phyloP scores from a whole-genome alignment of 1,140 invertebrate genomes.

The Drosophila mauritiana region DNA sequence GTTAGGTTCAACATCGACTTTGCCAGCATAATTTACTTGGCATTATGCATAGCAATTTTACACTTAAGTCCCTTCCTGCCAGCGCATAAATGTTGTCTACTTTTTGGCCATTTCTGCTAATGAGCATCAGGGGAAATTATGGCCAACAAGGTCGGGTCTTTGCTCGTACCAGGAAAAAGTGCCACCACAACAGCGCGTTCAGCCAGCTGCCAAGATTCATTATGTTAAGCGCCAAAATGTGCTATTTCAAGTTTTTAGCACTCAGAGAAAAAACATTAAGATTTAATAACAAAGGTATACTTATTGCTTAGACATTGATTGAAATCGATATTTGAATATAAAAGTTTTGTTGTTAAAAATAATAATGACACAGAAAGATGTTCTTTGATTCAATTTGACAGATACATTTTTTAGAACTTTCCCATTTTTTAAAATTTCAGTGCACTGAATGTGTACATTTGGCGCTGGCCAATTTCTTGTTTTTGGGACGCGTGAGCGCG shows the following conservation, averaged over 20 bases:
- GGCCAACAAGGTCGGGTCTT: constrained; percentile 31
- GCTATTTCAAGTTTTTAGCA: constrained; percentile 9
- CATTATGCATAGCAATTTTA: constrained; percentile 73
- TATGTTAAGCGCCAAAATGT: constrained; percentile 64
- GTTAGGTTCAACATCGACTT: neutral
- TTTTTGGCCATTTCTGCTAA: constrained; percentile 45
- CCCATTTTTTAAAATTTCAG: neutral
- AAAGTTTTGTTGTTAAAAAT: no score
- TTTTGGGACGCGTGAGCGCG: constrained; percentile 70
- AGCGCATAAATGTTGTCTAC: constrained; percentile 61
- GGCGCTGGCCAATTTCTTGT: constrained; percentile 59
- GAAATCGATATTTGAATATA: no score
- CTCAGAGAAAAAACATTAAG: neutral
- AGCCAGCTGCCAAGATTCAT: constrained; percentile 61
- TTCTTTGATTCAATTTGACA: no score
- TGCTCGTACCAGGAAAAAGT: neutral
- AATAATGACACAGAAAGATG: no score
- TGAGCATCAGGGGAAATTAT: constrained; percentile 75
- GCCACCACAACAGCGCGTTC: constrained; percentile 12
- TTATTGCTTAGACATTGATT: no score
- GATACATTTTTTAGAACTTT: neutral
- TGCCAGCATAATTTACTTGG: constrained; percentile 74
- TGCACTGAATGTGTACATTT: constrained; percentile 20
- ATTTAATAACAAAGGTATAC: neutral
- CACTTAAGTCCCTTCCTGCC: constrained; percentile 58